phyloP scores from a whole-genome alignment of 2,797 vertebrate genomes.

The Channa striata region DNA sequence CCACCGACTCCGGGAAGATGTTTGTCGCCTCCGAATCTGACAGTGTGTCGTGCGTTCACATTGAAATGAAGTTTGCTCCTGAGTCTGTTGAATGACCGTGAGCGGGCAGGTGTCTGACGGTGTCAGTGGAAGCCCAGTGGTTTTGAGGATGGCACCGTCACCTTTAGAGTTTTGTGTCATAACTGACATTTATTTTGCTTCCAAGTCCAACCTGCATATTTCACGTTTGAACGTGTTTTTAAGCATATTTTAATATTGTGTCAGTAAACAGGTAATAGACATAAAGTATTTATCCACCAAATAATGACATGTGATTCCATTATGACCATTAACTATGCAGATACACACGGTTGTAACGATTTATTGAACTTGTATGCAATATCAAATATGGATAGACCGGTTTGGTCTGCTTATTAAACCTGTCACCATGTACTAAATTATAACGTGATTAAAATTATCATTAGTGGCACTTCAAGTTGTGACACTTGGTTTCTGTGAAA shows the following conservation, averaged over 20 bases:
- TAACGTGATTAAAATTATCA: too few relatives aligned
- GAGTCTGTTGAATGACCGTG: neutral
- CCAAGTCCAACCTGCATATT: too few relatives aligned
- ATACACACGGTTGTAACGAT: too few relatives aligned
- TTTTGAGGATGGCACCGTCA: neutral
- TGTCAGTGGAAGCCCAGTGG: neutral
- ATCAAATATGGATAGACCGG: too few relatives aligned
- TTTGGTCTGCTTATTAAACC: too few relatives aligned
- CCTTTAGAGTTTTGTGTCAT: neutral
- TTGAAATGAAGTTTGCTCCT: neutral
- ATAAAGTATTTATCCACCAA: too few relatives aligned
- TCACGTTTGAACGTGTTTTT: neutral
- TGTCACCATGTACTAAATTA: too few relatives aligned
- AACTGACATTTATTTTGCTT: neutral
- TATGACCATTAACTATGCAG: neutral
- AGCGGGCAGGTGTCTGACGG: slow-evolving; percentile 10
- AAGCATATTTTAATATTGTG: neutral
- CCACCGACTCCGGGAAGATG: neutral
- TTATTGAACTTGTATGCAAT: too few relatives aligned
- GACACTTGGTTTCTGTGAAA: too few relatives aligned
- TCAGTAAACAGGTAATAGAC: too few relatives aligned
- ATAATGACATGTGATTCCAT: too few relatives aligned
- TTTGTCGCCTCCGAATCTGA: neutral
- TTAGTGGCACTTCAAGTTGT: too few relatives aligned
- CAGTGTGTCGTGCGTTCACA: neutral